Conservation (phyloP, 2,888 invertebrate genomes). For the Schrankia costaestrigalis region DNA sequence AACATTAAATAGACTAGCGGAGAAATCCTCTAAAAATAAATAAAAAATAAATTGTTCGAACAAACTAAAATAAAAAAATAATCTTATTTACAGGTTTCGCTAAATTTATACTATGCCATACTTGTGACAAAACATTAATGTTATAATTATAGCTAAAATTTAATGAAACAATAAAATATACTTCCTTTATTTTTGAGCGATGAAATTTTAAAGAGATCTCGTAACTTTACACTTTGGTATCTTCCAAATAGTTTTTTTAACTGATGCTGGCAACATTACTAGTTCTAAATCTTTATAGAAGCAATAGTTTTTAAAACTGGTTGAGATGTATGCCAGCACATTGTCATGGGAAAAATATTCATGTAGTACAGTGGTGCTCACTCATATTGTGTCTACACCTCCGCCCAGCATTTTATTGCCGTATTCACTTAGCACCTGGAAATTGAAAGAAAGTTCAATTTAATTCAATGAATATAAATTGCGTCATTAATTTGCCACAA, state of each 20-base stretch:
- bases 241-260: slow-evolving; percentile 43
- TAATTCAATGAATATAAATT: slow-evolving; percentile 1
- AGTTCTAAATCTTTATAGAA: background rate
- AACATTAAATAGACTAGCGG: slow-evolving; percentile 51
- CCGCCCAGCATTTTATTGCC: slow-evolving; percentile 90
- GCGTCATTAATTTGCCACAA: background rate
- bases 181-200: slow-evolving; percentile 44
- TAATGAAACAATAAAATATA: slow-evolving; percentile 18
- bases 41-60: slow-evolving; percentile 51
- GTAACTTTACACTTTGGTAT: slow-evolving; percentile 68
- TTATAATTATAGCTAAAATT: slow-evolving; percentile 17
- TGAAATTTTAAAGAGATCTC: slow-evolving; percentile 50
- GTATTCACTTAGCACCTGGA: slow-evolving; percentile 89
- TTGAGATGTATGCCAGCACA: slow-evolving; percentile 17
- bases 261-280: background rate
- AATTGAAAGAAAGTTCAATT: slow-evolving; percentile 30
- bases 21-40: slow-evolving; percentile 40
- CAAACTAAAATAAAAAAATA: slow-evolving; percentile 23
- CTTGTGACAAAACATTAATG: slow-evolving; percentile 15
- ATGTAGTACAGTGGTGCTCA: slow-evolving; percentile 8
- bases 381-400: slow-evolving; percentile 65
- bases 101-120: slow-evolving; percentile 29
- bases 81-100: slow-evolving; percentile 41
- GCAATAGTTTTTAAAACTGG: no score
- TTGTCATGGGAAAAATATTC: slow-evolving; percentile 28